These are phyloP conservation scores for Sebastes minor DNA, from an alignment of 2,797 vertebrate species.

Conservation along the genomic window DNA sequence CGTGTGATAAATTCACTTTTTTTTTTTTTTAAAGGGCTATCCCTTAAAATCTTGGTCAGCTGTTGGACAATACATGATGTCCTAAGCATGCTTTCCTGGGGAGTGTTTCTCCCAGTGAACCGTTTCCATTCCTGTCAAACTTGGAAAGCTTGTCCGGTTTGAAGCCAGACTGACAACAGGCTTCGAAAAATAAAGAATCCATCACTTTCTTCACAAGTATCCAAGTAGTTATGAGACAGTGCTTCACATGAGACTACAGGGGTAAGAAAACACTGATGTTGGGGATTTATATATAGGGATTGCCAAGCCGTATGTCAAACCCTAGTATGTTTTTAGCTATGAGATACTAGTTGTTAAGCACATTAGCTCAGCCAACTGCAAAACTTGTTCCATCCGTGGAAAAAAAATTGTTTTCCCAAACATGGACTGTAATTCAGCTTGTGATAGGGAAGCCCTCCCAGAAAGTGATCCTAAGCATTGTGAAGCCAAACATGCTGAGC, in stretches of 20 bases:
- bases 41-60: slow-evolving; percentile 11
- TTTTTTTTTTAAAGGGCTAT: background rate
- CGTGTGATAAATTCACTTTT: background rate
- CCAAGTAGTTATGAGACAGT: slow-evolving; percentile 46
- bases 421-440: background rate
- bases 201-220: slow-evolving; percentile 35
- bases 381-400: slow-evolving; percentile 14
- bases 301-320: slow-evolving; percentile 20
- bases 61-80: slow-evolving; percentile 24
- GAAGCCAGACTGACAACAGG: slow-evolving; percentile 44
- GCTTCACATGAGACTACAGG: slow-evolving; percentile 15
- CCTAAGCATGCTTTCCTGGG: slow-evolving; percentile 33
- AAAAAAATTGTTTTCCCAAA: slow-evolving; percentile 22
- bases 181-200: slow-evolving; percentile 41
- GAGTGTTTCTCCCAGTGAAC: slow-evolving; percentile 38
- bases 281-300: slow-evolving; percentile 4
- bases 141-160: slow-evolving; percentile 32
- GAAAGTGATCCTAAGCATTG: background rate
- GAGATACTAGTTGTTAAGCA: background rate
- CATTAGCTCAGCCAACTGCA: slow-evolving; percentile 9
- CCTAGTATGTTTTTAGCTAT: background rate
- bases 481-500: background rate
- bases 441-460: slow-evolving; percentile 2
- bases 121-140: slow-evolving; percentile 44
- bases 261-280: slow-evolving; percentile 11